phyloP scores from a whole-genome alignment of 2,797 vertebrate species.

The Siniperca undulata region DNA sequence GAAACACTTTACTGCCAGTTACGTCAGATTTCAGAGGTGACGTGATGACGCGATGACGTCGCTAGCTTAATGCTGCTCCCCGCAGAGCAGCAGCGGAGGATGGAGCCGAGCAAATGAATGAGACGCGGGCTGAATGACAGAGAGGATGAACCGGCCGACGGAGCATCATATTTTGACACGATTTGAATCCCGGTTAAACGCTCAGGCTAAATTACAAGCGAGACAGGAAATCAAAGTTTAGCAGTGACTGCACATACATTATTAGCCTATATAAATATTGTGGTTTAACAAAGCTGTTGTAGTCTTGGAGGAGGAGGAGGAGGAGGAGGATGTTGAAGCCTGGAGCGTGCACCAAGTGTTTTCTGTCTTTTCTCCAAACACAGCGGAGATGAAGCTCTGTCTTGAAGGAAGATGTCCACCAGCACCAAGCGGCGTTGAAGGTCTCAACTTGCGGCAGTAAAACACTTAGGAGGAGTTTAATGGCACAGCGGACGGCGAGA shows the following conservation, averaged over 20 bases:
- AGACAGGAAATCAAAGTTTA: background rate
- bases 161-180: constrained; percentile 36
- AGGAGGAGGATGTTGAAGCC: constrained; percentile 51
- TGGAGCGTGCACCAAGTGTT: constrained; percentile 51
- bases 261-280: background rate
- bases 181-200: constrained; percentile 10
- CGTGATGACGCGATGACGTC: constrained; percentile 92
- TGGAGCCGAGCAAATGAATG: constrained; percentile 79
- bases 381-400: constrained; percentile 60
- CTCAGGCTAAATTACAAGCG: background rate
- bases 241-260: background rate
- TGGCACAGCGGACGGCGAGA: constrained; percentile 54
- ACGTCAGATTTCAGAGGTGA: constrained; percentile 79
- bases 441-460: constrained; percentile 6
- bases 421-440: constrained; percentile 29
- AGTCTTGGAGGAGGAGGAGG: constrained; percentile 9
- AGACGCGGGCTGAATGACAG: constrained; percentile 56
- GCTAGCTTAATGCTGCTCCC: constrained; percentile 80
- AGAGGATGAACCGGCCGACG: constrained; percentile 58
- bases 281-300: background rate
- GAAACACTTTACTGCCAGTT: constrained; percentile 61
- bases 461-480: constrained; percentile 51
- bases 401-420: constrained; percentile 48
- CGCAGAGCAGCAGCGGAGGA: constrained; percentile 76
- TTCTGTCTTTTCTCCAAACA: constrained; percentile 39